phyloP scores from a whole-genome alignment of 2,797 vertebrate genomes.

The Platalea minor region DNA sequence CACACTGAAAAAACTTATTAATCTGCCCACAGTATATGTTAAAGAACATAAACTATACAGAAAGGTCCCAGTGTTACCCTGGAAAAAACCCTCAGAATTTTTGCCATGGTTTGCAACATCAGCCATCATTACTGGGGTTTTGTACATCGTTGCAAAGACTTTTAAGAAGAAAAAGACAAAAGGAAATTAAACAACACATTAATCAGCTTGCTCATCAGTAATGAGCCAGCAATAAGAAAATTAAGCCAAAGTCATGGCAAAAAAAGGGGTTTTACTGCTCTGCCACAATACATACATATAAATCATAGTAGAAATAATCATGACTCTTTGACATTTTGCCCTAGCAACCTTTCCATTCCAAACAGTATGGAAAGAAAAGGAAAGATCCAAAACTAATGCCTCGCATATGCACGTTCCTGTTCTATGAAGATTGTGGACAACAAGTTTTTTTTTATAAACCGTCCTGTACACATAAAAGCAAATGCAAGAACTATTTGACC shows the following conservation, averaged over 20 bases:
- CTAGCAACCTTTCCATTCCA: neutral
- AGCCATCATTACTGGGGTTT: neutral
- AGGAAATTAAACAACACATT: neutral
- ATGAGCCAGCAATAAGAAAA: neutral
- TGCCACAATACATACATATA: neutral
- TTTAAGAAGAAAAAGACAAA: slow-evolving; percentile 2
- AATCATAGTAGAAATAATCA: neutral
- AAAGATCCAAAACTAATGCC: neutral
- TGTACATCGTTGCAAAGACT: neutral
- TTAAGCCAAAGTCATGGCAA: neutral
- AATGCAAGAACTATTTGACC: neutral
- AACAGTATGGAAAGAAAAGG: neutral
- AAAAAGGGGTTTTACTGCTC: neutral
- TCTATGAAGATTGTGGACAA: neutral
- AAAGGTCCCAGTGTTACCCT: neutral
- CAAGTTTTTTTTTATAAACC: neutral
- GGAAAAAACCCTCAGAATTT: neutral
- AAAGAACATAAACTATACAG: neutral
- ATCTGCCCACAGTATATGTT: neutral
- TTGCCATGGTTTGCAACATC: neutral
- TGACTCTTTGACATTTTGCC: neutral
- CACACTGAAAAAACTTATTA: neutral
- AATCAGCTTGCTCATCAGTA: neutral
- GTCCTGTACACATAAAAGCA: neutral
- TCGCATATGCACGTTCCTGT: neutral